phyloP scores from a whole-genome alignment of 2,888 invertebrate species.

The Anarsia innoxiella region DNA sequence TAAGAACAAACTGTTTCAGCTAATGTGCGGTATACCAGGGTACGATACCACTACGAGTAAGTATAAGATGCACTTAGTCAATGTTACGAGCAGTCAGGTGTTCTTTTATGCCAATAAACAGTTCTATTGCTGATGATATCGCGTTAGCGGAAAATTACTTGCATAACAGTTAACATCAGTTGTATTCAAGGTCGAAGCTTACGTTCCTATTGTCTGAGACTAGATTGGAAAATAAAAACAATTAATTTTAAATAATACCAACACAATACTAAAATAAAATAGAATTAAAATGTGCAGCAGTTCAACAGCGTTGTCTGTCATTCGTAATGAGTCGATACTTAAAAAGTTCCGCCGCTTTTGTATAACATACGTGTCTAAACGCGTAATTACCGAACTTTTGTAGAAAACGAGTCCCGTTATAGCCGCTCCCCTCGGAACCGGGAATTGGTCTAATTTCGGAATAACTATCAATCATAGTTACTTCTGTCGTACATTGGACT shows the following conservation, averaged over 20 bases:
- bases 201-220: no score
- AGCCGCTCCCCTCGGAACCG: conserved; percentile 40
- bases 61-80: no score
- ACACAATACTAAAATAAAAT: no score
- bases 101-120: background rate
- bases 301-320: no score
- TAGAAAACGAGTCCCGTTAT: conserved; percentile 24
- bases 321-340: no score
- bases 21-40: no score
- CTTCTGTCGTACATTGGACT: conserved; percentile 38
- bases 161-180: conserved; percentile 3
- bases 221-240: no score
- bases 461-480: conserved; percentile 64
- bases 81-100: no score
- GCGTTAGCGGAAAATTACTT: conserved; percentile 3
- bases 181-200: conserved; percentile 1
- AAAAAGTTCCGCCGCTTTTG: conserved; percentile 3
- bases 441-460: conserved; percentile 59
- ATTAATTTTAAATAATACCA: no score
- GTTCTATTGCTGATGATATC: conserved; percentile 4
- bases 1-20: no score
- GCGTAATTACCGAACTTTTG: conserved; percentile 12
- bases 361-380: background rate
- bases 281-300: no score
- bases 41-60: no score